Evolutionary conservation across 2,888 invertebrate species (phyloP).

Genomic region (Dioctria linearis): DNA sequence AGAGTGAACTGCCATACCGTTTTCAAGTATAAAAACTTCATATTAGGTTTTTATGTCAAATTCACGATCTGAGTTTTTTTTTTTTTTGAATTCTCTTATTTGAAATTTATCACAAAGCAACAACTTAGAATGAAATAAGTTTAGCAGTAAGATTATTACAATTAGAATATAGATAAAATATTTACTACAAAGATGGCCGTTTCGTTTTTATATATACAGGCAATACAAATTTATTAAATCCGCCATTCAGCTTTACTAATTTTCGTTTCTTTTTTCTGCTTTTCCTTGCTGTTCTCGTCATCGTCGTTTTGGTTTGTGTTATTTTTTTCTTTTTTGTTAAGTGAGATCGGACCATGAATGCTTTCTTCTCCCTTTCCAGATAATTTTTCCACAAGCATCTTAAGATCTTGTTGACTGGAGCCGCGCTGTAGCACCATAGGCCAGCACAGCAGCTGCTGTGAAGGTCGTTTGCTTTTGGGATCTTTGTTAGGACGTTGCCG

Average conservation of each 20-base stretch:
- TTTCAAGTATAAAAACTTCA: constrained; percentile 15
- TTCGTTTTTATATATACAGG: not conserved
- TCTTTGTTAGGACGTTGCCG: constrained; percentile 48
- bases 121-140: no score
- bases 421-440: constrained; percentile 29
- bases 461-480: constrained; percentile 67
- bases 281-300: constrained; percentile 47
- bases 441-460: constrained; percentile 63
- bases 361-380: constrained; percentile 48
- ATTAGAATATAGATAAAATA: no score
- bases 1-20: constrained; percentile 48
- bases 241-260: constrained; percentile 41
- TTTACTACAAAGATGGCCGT: not conserved
- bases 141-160: no score
- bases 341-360: constrained; percentile 39
- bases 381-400: constrained; percentile 44
- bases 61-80: no score
- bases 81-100: not conserved
- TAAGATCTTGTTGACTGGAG: not conserved
- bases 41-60: not conserved
- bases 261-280: constrained; percentile 18
- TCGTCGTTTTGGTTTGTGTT: constrained; percentile 21
- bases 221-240: not conserved
- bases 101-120: no score
- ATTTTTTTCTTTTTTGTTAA: constrained; percentile 12